Percentiles rank a stretch among this genome's conserved stretches.
Conservation (phyloP, 2,888 invertebrate species). For the Dione juno region DNA sequence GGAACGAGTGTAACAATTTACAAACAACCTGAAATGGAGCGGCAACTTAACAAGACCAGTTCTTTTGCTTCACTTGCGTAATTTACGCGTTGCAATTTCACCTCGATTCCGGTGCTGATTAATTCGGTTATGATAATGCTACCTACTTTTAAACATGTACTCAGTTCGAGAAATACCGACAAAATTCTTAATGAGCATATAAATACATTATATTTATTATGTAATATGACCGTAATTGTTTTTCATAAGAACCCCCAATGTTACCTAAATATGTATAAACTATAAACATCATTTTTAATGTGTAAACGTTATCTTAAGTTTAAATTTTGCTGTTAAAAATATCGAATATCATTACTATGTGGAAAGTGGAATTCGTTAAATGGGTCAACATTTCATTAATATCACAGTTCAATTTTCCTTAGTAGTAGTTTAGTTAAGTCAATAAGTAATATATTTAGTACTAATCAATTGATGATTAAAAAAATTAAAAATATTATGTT, state of each 20-base stretch:
- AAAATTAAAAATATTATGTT: not conserved
- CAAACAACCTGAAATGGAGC: constrained; percentile 69
- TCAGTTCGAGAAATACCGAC: constrained; percentile 18
- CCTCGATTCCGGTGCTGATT: constrained; percentile 69
- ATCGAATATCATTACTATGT: not conserved
- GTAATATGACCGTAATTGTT: not conserved
- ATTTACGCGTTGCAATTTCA: constrained; percentile 70
- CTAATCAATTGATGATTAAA: not conserved
- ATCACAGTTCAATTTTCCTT: not conserved
- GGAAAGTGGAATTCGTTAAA: not conserved
- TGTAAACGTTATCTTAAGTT: not conserved
- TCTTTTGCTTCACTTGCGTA: constrained; percentile 71
- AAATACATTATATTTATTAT: constrained; percentile 10
- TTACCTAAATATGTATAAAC: not conserved
- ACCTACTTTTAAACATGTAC: constrained; percentile 53
- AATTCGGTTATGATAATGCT: constrained; percentile 71
- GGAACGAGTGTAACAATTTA: constrained; percentile 29
- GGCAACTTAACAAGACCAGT: constrained; percentile 67
- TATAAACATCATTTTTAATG: not conserved
- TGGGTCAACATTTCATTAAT: not conserved
- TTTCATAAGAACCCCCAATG: not conserved
- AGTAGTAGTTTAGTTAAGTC: not conserved
- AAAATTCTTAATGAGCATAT: constrained; percentile 7
- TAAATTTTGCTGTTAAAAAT: not conserved
- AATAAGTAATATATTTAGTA: too few species aligned